phyloP scores from a whole-genome alignment of 2,888 invertebrate species.

The Carcina quercana region DNA sequence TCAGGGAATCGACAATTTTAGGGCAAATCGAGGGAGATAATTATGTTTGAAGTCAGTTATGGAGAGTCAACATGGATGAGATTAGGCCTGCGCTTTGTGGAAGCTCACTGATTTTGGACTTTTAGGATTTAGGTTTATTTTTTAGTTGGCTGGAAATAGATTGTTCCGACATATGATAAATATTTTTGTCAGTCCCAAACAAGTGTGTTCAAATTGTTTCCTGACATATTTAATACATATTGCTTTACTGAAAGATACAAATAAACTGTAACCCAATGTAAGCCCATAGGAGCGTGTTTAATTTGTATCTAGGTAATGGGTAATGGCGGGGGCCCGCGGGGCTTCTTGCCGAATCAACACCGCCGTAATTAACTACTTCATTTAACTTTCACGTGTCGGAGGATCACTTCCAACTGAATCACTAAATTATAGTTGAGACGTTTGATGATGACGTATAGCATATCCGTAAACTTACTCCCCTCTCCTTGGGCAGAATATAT shows the following conservation, averaged over 20 bases:
- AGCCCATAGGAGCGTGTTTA: constrained; percentile 43
- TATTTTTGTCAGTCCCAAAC: too few species aligned
- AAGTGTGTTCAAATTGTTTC: too few species aligned
- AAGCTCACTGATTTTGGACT: too few species aligned
- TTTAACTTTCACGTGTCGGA: constrained; percentile 60
- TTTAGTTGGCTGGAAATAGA: too few species aligned
- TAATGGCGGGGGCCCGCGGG: constrained; percentile 40
- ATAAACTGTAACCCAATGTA: constrained; percentile 14
- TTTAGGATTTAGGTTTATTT: too few species aligned
- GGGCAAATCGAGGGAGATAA: constrained; percentile 70
- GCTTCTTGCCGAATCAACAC: constrained; percentile 63
- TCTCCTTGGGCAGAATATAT: too few species aligned
- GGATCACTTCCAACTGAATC: constrained; percentile 43
- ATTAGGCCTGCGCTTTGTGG: constrained; percentile 34
- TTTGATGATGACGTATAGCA: too few species aligned
- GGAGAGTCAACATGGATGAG: constrained; percentile 59
- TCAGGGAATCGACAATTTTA: constrained; percentile 62
- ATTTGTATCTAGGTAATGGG: constrained; percentile 64
- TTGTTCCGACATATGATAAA: too few species aligned
- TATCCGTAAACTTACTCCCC: too few species aligned
- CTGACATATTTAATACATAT: too few species aligned
- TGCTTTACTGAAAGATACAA: too few species aligned
- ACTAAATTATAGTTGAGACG: too few species aligned
- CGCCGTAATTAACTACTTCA: constrained; percentile 66
- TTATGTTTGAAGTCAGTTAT: constrained; percentile 74